phyloP scores from a whole-genome alignment of 2,113 vertebrate species.

The Dicrurus megarhynchus region DNA sequence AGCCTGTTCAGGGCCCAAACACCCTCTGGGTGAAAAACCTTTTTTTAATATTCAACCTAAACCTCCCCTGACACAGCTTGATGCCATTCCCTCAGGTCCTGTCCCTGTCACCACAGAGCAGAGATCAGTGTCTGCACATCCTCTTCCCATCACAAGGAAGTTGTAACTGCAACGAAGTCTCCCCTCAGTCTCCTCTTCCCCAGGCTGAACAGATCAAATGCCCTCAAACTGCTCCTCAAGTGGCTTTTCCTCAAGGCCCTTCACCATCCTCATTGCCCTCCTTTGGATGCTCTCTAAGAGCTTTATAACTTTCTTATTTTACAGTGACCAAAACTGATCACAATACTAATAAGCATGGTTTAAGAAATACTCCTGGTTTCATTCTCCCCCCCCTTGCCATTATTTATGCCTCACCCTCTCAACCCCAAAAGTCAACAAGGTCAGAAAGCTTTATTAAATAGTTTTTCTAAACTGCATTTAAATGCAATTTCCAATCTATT shows the following conservation, averaged over 20 bases:
- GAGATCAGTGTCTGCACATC: background rate
- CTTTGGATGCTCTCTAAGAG: background rate
- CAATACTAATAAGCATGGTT: background rate
- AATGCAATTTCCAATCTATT: background rate
- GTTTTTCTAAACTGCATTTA: background rate
- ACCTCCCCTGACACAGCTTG: background rate
- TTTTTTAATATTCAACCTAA: background rate
- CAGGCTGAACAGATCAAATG: background rate
- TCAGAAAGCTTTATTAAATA: background rate
- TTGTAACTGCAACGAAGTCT: background rate
- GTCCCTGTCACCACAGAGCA: background rate
- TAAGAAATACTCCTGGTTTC: background rate
- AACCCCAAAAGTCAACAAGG: background rate
- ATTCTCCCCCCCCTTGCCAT: fast-evolving
- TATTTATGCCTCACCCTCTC: background rate
- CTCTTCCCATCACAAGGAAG: background rate
- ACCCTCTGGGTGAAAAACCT: background rate
- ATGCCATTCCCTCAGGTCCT: background rate
- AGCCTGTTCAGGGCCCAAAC: background rate
- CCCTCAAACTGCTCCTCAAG: background rate
- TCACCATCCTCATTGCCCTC: background rate
- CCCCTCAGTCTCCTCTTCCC: background rate
- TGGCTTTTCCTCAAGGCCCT: background rate
- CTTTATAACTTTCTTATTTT: background rate
- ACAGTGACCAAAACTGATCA: background rate